Conservation (phyloP, 92 coral and sea anemone genomes). For the Porites cylindrica region DNA sequence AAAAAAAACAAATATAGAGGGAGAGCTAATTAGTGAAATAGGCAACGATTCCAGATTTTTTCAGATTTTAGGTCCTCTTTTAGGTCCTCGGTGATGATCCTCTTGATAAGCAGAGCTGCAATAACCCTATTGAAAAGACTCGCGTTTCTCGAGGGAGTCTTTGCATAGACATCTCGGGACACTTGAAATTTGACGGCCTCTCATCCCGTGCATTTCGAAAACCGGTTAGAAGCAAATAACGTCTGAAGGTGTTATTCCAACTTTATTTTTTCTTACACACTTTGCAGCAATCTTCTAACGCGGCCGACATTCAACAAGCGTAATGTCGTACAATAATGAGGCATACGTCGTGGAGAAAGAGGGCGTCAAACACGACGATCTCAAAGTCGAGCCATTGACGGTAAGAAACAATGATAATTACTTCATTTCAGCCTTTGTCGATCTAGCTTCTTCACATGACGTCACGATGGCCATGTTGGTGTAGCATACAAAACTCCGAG, state of each 20-base stretch:
- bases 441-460: too few species aligned
- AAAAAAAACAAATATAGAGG: too few species aligned
- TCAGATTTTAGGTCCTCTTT: too few species aligned
- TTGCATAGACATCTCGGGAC: background rate
- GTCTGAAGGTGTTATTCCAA: background rate
- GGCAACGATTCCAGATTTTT: too few species aligned
- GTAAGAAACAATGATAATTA: too few species aligned
- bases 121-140: background rate
- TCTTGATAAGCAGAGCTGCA: background rate
- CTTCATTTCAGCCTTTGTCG: too few species aligned
- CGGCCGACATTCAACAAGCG: too few species aligned
- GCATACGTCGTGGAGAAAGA: too few species aligned
- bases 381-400: too few species aligned
- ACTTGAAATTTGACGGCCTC: background rate
- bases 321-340: too few species aligned
- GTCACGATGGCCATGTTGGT: background rate
- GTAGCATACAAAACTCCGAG: background rate
- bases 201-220: background rate
- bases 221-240: background rate
- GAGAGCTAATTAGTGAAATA: too few species aligned
- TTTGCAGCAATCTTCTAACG: background rate
- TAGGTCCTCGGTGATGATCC: background rate
- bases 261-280: background rate
- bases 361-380: too few species aligned
- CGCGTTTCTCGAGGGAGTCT: conserved; percentile 1